A percentile compares a stretch with the other conserved stretches of the same genome.
Evolutionary conservation across 2,888 invertebrate species (phyloP).

Genomic region (Dasypogon diadema): DNA sequence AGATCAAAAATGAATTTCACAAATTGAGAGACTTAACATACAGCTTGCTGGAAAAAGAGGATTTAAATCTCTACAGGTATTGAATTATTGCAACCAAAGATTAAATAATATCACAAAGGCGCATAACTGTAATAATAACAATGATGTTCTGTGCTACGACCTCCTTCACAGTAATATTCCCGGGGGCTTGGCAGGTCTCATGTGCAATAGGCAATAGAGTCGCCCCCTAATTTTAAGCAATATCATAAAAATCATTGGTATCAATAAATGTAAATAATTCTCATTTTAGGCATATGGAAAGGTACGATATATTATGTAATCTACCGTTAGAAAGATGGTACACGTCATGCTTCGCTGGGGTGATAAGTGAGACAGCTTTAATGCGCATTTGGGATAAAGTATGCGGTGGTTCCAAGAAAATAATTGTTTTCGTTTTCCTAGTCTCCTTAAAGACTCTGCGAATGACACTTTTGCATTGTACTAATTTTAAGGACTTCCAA

Average conservation of each 20-base stretch:
- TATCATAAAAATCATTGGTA: background rate
- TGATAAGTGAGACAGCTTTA: constrained; percentile 82
- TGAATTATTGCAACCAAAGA: no score
- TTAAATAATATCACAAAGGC: no score
- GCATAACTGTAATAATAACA: no score
- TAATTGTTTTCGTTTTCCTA: constrained; percentile 82
- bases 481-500: constrained; percentile 72
- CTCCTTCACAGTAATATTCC: no score
- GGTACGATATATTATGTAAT: constrained; percentile 74
- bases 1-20: constrained; percentile 75
- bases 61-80: constrained; percentile 77
- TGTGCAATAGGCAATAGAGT: no score
- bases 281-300: constrained; percentile 74
- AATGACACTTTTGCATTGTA: constrained; percentile 75
- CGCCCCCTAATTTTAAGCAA: background rate
- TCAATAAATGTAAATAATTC: no score
- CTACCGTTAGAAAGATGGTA: constrained; percentile 85
- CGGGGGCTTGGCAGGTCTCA: no score
- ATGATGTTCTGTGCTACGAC: no score
- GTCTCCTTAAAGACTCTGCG: constrained; percentile 79
- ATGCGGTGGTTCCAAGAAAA: constrained; percentile 85
- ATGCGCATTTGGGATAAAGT: constrained; percentile 91
- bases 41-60: constrained; percentile 81
- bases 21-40: constrained; percentile 77
- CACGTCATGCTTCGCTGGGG: constrained; percentile 83